Conservation (phyloP, 2,113 vertebrate species). For the Chaetodon auriga region DNA sequence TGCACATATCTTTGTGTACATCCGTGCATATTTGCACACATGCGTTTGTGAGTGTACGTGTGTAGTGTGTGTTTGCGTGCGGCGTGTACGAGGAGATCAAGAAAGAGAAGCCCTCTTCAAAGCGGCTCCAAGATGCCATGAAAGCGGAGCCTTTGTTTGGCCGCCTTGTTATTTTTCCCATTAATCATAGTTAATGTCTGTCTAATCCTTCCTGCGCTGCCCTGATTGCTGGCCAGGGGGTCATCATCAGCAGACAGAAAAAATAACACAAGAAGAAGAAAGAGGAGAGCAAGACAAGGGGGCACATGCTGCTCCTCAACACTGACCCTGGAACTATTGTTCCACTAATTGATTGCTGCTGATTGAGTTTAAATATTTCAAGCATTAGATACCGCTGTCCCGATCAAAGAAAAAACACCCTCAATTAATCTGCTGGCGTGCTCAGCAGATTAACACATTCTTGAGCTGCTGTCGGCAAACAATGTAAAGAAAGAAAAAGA, state of each 20-base stretch:
- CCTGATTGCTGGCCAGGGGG: conserved; percentile 69
- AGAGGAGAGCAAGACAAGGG: conserved; percentile 39
- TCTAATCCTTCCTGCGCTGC: conserved; percentile 71
- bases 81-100: conserved; percentile 23
- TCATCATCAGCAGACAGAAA: conserved; percentile 59
- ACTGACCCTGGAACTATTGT: conserved; percentile 75
- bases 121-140: conserved; percentile 54
- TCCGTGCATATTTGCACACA: conserved; percentile 27
- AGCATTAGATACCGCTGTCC: conserved; percentile 72
- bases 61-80: conserved; percentile 9
- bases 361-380: conserved; percentile 84
- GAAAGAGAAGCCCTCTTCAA: conserved; percentile 63
- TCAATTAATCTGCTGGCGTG: conserved; percentile 87
- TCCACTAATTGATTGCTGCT: conserved; percentile 87
- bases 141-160: conserved; percentile 73
- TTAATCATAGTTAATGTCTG: conserved; percentile 77
- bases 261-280: conserved; percentile 67
- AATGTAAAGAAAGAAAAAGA: conserved; percentile 77
- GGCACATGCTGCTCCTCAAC: conserved; percentile 63
- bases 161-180: conserved; percentile 68
- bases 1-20: conserved; percentile 20
- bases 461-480: conserved; percentile 85
- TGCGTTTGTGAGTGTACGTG: background rate
- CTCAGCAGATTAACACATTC: conserved; percentile 91
- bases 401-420: conserved; percentile 87